Conservation (phyloP, 2,797 vertebrate genomes). For the Paguma larvata region DNA sequence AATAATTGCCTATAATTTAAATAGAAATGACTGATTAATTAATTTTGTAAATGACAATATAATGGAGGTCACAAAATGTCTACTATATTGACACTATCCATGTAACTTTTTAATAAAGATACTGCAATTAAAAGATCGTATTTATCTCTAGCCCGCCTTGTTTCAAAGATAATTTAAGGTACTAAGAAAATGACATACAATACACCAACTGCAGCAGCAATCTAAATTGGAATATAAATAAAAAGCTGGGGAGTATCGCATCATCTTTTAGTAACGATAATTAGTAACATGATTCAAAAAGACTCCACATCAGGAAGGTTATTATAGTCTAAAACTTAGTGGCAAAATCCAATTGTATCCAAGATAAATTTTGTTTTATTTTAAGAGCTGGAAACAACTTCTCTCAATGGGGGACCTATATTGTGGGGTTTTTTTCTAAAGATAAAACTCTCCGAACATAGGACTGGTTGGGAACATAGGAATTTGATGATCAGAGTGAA, state of each 20-base stretch:
- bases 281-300: constrained; percentile 57
- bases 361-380: constrained; percentile 39
- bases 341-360: background rate
- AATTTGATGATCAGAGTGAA: background rate
- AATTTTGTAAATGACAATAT: constrained; percentile 9
- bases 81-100: background rate
- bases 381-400: constrained; percentile 18
- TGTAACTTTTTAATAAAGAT: background rate
- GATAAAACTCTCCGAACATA: background rate
- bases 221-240: constrained; percentile 15
- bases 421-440: background rate
- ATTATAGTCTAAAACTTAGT: background rate
- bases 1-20: constrained; percentile 1
- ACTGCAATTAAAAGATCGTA: constrained; percentile 6
- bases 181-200: background rate
- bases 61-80: background rate
- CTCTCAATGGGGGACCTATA: background rate
- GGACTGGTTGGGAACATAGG: background rate
- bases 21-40: constrained; percentile 39
- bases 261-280: background rate
- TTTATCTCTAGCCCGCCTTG: background rate
- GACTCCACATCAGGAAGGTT: background rate
- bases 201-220: background rate
- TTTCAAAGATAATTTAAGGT: constrained; percentile 37
- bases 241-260: background rate